Evolutionary conservation across 2,888 invertebrate genomes (phyloP), one percentile per base, ranked within the genome.

Genomic region (Tortrix viridana): DNA sequence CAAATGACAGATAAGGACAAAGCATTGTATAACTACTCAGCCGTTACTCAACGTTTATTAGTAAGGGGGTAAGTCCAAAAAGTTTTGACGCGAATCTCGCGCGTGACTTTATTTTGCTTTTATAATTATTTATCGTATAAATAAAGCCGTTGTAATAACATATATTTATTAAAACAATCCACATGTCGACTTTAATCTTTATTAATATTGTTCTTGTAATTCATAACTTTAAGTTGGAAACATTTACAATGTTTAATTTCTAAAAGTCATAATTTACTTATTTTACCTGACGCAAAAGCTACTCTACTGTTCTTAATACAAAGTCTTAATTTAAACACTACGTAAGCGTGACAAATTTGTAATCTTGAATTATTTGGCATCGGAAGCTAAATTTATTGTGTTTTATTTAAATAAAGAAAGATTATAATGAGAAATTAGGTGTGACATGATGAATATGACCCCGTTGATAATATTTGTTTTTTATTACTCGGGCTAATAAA

Each of bases 101-200:
- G 4, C 5, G 14, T 38, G n/a, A 38, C 12, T 5, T n/a, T 14
- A n/a, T 0, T 41, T 14, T 16, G 41, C n/a, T n/a, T 38, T 41
- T 5, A 41, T n/a, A 0, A 16, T 5, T 5, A 5, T 41, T 16
- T 16, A 16, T 3, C 5, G n/a, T 16, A 43, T 43, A 22, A 26
- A 57, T 43, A 22, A 16, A 26, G 62, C 23, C 50, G 1, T n/a
- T 26, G 23, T 44, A 26, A 38, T 16, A 37, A 32, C 22, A 26
- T 32, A 12, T 12, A 32, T 46, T 57, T 50, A 57, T 16, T 52
- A 62, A 56, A 38, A 22, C 55, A 43, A 14, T 12, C 37, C 32
- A 38, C 26, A 5, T 52, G 50, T 57, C 56, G 46, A 23, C 56
- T 16, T 38, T 62, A 62, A 62, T 62, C 62, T 38, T 62, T 62